phyloP scores from a whole-genome alignment of 35 echinoderm and acorn worm genomes.

The Lytechinus pictus region DNA sequence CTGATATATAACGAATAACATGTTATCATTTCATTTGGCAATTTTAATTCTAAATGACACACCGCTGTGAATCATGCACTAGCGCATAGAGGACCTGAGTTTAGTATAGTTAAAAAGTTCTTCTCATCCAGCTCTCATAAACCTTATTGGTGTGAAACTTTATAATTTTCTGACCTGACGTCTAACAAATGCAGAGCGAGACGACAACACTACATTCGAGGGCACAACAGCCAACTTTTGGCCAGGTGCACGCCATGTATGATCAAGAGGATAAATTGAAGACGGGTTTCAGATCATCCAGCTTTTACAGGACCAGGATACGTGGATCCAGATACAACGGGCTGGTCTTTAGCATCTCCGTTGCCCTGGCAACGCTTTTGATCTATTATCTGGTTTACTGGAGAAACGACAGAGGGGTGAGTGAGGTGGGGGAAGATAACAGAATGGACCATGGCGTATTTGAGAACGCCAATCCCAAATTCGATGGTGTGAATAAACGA shows the following conservation, averaged over 20 bases:
- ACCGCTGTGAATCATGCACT: background rate
- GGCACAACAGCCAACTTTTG: background rate
- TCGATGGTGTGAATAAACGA: background rate
- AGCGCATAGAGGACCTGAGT: background rate
- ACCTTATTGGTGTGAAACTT: background rate
- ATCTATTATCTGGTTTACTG: slow-evolving; percentile 36
- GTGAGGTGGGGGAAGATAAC: background rate
- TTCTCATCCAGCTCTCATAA: background rate
- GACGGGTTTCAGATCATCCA: background rate
- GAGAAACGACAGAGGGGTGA: background rate
- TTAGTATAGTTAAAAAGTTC: background rate
- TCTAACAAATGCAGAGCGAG: background rate
- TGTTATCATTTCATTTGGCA: background rate
- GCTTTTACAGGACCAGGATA: background rate
- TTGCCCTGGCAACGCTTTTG: slow-evolving; percentile 13
- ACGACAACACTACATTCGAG: background rate
- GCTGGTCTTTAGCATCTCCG: background rate
- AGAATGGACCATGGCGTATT: background rate
- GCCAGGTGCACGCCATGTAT: background rate
- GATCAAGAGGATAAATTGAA: background rate
- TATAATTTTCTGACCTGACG: background rate
- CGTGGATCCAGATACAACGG: background rate
- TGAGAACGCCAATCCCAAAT: background rate
- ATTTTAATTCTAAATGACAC: background rate
- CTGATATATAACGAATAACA: background rate